Conservation (phyloP, 1,140 invertebrate genomes). For the Polyergus mexicanus region DNA sequence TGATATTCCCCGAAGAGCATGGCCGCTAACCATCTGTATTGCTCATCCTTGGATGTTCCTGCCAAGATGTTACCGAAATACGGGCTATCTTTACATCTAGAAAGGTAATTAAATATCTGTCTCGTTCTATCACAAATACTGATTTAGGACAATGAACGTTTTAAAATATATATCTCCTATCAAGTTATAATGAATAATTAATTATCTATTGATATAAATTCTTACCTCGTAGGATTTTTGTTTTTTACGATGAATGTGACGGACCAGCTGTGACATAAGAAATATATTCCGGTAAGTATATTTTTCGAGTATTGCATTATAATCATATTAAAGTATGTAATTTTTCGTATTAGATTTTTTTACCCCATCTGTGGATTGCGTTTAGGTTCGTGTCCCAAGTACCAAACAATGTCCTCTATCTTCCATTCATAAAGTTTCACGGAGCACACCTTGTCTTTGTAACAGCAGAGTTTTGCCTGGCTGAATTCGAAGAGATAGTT, state of each 20-base stretch:
- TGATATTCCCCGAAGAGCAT: slow-evolving; percentile 91
- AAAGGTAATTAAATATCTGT: slow-evolving; percentile 59
- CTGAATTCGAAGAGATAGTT: slow-evolving; percentile 92
- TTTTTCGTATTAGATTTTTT: slow-evolving; percentile 51
- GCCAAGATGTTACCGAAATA: slow-evolving; percentile 93
- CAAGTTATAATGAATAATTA: slow-evolving; percentile 8
- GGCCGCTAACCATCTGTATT: slow-evolving; percentile 92
- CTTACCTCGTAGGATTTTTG: slow-evolving; percentile 89
- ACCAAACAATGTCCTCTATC: slow-evolving; percentile 93
- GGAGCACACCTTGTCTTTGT: slow-evolving; percentile 92
- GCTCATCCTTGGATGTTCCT: slow-evolving; percentile 90
- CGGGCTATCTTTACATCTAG: slow-evolving; percentile 91
- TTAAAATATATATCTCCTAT: slow-evolving; percentile 3
- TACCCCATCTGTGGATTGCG: slow-evolving; percentile 91
- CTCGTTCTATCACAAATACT: neutral
- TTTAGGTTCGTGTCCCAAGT: slow-evolving; percentile 93
- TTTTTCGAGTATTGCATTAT: neutral
- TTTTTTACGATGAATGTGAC: slow-evolving; percentile 92
- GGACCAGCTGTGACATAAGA: slow-evolving; percentile 88
- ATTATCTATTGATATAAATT: slow-evolving; percentile 7
- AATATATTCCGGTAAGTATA: slow-evolving; percentile 19
- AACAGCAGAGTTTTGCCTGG: slow-evolving; percentile 92
- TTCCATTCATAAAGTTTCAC: slow-evolving; percentile 90
- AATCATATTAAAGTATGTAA: neutral
- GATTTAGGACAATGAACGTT: neutral